Evolutionary conservation across 2,888 invertebrate species (phyloP).

Genomic region (Epinotia nisella): DNA sequence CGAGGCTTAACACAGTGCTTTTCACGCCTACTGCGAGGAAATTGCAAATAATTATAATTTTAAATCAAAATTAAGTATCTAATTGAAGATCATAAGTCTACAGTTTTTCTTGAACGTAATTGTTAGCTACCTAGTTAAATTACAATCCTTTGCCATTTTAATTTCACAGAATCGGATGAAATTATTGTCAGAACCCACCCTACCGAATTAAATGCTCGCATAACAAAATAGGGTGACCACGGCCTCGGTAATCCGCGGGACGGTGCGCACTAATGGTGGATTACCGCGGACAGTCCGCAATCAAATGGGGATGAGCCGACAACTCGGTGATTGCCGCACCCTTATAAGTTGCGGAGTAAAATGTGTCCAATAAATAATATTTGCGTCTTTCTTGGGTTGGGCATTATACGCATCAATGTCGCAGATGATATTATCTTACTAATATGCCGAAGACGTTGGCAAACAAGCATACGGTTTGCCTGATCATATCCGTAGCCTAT

Average conservation of each 20-base stretch:
- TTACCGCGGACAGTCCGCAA: slow-evolving; percentile 58
- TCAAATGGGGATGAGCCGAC: slow-evolving; percentile 48
- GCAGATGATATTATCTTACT: too few species aligned
- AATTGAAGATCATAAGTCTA: too few species aligned
- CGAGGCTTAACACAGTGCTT: too few species aligned
- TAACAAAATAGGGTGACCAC: slow-evolving; percentile 43
- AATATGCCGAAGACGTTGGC: too few species aligned
- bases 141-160: neutral
- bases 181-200: slow-evolving; percentile 9
- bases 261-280: slow-evolving; percentile 58
- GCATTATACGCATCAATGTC: neutral
- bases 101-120: too few species aligned
- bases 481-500: too few species aligned
- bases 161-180: neutral
- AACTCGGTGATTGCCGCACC: slow-evolving; percentile 24
- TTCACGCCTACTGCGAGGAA: too few species aligned
- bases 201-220: slow-evolving; percentile 28
- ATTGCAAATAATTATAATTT: too few species aligned
- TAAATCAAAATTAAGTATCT: too few species aligned
- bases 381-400: neutral
- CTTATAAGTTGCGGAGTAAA: slow-evolving; percentile 14
- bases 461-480: too few species aligned
- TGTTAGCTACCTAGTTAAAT: too few species aligned
- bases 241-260: slow-evolving; percentile 52
- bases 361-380: slow-evolving; percentile 4